phyloP scores from a whole-genome alignment of 2,888 invertebrate species.

The Beris chalybata region DNA sequence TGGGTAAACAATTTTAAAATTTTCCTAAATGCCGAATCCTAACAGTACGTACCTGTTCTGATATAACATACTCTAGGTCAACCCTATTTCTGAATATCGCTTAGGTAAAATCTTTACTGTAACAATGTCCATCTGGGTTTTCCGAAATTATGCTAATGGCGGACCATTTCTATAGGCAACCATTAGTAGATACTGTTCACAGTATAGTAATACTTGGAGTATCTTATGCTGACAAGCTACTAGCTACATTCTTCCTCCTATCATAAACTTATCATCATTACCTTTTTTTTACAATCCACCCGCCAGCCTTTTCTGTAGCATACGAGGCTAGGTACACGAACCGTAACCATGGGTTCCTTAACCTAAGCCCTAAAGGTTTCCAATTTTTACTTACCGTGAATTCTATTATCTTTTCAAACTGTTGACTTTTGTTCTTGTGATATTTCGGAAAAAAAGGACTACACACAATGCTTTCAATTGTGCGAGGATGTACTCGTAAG shows the following conservation, averaged over 20 bases:
- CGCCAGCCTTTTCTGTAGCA: slow-evolving; percentile 2
- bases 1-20: too few species aligned
- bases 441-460: slow-evolving; percentile 12
- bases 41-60: too few species aligned
- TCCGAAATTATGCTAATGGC: slow-evolving; percentile 28
- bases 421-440: slow-evolving; percentile 24
- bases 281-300: slow-evolving; percentile 8
- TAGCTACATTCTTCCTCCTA: slow-evolving; percentile 14
- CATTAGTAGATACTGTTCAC: slow-evolving; percentile 6
- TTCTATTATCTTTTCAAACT: slow-evolving; percentile 19
- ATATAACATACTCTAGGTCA: too few species aligned
- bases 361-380: slow-evolving; percentile 10
- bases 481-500: too few species aligned
- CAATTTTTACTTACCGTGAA: slow-evolving; percentile 26
- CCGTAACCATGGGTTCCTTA: neutral
- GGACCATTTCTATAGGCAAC: slow-evolving; percentile 15
- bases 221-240: slow-evolving; percentile 9
- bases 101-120: slow-evolving; percentile 17
- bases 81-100: slow-evolving; percentile 4
- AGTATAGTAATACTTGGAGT: neutral
- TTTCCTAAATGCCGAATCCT: too few species aligned
- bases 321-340: neutral
- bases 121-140: slow-evolving; percentile 21
- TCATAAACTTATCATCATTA: slow-evolving; percentile 32
- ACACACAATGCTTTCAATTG: too few species aligned